Evolutionary conservation across 2,113 vertebrate species (phyloP).

Genomic region (Caracal caracal): DNA sequence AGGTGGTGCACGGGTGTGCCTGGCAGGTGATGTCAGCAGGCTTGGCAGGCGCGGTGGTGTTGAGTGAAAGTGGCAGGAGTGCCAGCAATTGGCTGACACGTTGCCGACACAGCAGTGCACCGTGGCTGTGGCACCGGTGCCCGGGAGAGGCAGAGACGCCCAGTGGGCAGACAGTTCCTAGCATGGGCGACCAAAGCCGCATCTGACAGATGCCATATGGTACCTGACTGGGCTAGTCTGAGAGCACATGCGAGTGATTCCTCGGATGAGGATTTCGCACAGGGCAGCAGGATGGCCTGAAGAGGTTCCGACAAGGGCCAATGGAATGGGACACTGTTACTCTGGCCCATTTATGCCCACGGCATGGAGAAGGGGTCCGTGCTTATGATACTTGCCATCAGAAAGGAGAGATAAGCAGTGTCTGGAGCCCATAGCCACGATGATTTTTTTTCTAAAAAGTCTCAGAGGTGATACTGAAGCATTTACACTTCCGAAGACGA

Average conservation of each 20-base stretch:
- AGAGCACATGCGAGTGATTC: not conserved
- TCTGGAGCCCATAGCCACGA: not conserved
- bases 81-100: not conserved
- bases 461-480: not conserved
- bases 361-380: not conserved
- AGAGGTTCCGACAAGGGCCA: not conserved
- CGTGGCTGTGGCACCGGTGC: not conserved
- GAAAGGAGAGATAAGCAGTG: not conserved
- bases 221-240: not conserved
- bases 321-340: not conserved
- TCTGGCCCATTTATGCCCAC: not conserved
- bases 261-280: not conserved
- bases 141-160: conserved; percentile 23
- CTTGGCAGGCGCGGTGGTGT: not conserved
- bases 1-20: conserved; percentile 21
- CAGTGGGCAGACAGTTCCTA: conserved; percentile 10
- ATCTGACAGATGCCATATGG: conserved; percentile 46
- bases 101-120: not conserved
- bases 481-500: not conserved
- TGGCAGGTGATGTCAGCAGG: conserved; percentile 23
- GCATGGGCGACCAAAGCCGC: not conserved
- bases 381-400: not conserved
- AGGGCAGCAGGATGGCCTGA: not conserved
- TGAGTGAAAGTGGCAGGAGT: conserved; percentile 10
- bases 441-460: not conserved